Evolutionary conservation across 2,797 vertebrate genomes (phyloP).

Genomic region (Ficedula albicollis): DNA sequence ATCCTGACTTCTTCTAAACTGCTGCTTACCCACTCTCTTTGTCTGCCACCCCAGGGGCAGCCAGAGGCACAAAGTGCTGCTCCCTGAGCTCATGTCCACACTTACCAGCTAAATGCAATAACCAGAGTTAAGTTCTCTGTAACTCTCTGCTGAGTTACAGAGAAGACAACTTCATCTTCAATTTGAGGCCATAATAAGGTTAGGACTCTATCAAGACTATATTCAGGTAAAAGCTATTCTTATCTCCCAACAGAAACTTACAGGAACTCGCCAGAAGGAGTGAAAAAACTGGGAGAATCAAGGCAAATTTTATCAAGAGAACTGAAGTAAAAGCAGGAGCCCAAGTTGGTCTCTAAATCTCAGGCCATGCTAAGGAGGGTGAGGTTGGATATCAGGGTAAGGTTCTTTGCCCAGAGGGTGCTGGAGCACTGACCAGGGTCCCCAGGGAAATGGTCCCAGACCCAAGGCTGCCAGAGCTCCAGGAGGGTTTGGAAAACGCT

Average conservation of each 20-base stretch:
- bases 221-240: background rate
- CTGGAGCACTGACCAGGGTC: background rate
- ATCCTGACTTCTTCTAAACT: background rate
- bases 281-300: background rate
- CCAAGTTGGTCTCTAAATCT: background rate
- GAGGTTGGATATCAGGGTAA: rapidly evolving
- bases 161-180: background rate
- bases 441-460: background rate
- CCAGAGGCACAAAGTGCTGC: background rate
- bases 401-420: background rate
- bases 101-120: background rate
- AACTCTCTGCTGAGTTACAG: background rate
- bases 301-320: background rate
- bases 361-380: background rate
- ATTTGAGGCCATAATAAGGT: background rate
- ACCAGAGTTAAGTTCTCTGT: background rate
- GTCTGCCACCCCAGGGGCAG: background rate
- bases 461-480: background rate
- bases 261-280: background rate
- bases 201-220: background rate
- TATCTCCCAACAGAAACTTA: background rate
- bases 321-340: background rate
- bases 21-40: background rate
- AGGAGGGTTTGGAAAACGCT: rapidly evolving
- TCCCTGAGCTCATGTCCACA: background rate